Evolutionary conservation across 2,888 invertebrate genomes (phyloP), one percentile per base, ranked within the genome.

Genomic region (Pseudococcus jackbeardsleyi): DNA sequence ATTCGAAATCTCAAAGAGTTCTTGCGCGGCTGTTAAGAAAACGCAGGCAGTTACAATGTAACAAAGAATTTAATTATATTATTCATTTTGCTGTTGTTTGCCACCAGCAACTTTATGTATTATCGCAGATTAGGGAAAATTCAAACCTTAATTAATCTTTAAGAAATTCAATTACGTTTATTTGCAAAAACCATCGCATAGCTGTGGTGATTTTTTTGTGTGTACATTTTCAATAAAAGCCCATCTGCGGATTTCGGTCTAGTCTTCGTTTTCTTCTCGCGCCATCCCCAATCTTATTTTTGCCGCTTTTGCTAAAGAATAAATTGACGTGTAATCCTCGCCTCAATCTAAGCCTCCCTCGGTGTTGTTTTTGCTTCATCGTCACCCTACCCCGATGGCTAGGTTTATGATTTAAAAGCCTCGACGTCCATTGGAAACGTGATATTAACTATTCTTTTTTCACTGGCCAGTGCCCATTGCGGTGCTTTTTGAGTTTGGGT

Each of bases 51-150:
- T 42, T 46, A 82, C 79, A 82, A 82, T 82, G 79, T 46, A 82
- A 82, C 79, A 82, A 82, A 82, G 79, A 82, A 82, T 82, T 82
- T 82, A 82, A 82, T 82, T 82, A 82, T 82, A 82, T 33, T 82
- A 82, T 82, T 82, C 79, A 82, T 82, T 82, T 82, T 46, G 79
- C 46, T 26, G 79, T 82, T 26, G 79, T 82, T 82, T 82, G 79
- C 79, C 72, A 72, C 72, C 72, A 72, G 72, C 72, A 72, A 72
- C 39, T 33, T 33, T 72, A 72, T 8, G 72, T 72, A 72, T 72
- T 72, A 33, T 72, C 64, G 12, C 33, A 72, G 33, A 72, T 72
- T 33, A 33, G 72, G 17, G 33, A 72, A 72, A 72, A 72, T 19
- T 33, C 72, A 72, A 72, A 72, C 72, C 33, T 72, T 72, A 72